Evolutionary conservation across 2,797 vertebrate genomes (phyloP).

Genomic region (Pachyuromys duprasi): DNA sequence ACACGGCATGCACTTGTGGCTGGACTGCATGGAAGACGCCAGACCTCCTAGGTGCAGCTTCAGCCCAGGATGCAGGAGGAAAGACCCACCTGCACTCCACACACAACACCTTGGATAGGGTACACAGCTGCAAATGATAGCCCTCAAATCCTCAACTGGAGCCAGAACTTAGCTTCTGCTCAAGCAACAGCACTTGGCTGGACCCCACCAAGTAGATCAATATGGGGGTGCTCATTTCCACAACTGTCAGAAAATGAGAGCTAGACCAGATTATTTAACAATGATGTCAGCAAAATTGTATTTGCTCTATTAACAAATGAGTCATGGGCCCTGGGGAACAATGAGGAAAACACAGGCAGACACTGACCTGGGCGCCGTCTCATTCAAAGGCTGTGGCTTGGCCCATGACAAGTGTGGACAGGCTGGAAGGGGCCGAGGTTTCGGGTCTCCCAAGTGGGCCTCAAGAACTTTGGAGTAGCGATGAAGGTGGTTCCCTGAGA

Average conservation of each 20-base stretch:
- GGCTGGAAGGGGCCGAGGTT: slow-evolving; percentile 95
- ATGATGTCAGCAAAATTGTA: slow-evolving; percentile 52
- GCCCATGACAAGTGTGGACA: slow-evolving; percentile 99
- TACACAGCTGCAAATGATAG: not conserved
- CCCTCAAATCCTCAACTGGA: not conserved
- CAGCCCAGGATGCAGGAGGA: not conserved
- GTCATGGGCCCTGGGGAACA: not conserved
- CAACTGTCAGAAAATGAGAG: slow-evolving; percentile 3
- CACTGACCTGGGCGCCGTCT: slow-evolving; percentile 96
- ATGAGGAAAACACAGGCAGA: not conserved
- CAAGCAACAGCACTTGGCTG: not conserved
- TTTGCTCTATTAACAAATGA: not conserved
- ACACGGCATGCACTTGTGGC: not conserved
- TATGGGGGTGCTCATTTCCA: not conserved
- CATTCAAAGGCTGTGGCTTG: slow-evolving; percentile 98
- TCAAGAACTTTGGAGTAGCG: slow-evolving; percentile 99
- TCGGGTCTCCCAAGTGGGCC: slow-evolving; percentile 95
- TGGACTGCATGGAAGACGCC: not conserved
- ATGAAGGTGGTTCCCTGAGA: slow-evolving; percentile 97
- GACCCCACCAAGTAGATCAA: not conserved
- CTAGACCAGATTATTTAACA: not conserved
- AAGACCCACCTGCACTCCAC: not conserved
- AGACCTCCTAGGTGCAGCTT: not conserved
- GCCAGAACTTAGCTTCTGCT: not conserved
- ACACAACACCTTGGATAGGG: not conserved